Evolutionary conservation across 2,113 vertebrate genomes (phyloP), one percentile per base, ranked within the genome.

Genomic region (Gulo gulo): DNA sequence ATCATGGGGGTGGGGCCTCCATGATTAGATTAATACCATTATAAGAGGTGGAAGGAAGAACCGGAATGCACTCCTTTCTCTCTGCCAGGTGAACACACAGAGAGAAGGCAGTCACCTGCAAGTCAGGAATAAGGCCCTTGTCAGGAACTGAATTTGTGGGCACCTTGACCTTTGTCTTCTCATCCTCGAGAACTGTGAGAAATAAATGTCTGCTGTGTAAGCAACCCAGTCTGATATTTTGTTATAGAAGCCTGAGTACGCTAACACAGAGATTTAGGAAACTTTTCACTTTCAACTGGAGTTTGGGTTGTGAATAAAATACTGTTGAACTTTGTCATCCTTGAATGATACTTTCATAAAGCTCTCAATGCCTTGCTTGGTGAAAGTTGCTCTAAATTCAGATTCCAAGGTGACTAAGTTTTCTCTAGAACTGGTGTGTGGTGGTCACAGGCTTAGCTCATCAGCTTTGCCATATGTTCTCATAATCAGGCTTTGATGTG

Each of bases 341-440:
- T 93, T 95, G 36, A 97, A 55, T n/a, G 47, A 65, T 65, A 69
- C 21, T n/a, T 92, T 96, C 52, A 69, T 18, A 45, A 71, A 96
- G 59, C 21, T 7, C 78, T 0, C 13, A 6, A 89, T 42, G 80
- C 50, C 8, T 91, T 50, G n/a, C 21, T 80, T 91, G 59, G 39
- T 76, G n/a, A 87, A 39, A 90, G 13, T 2, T 92, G 71, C 14
- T 92, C 9, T 14, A 76, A 1, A 15, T 34, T 84, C 45, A 87
- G 39, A 57, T 71, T 50, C 42, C 61, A 45, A 34, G 94, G 15
- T 57, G 20, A 79, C 15, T 16, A 79, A 11, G 29, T 14, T 73
- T 94, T 89, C 45, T 94, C 39, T 20, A 73, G 84, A 57, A 71
- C 15, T 16, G 24, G 24, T 16, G 20, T n/a, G 10, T 83, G 6